Evolutionary conservation across 1,140 invertebrate species (phyloP), one percentile per base, ranked within the genome.

Genomic region (Leptestheria dahalacensis): DNA sequence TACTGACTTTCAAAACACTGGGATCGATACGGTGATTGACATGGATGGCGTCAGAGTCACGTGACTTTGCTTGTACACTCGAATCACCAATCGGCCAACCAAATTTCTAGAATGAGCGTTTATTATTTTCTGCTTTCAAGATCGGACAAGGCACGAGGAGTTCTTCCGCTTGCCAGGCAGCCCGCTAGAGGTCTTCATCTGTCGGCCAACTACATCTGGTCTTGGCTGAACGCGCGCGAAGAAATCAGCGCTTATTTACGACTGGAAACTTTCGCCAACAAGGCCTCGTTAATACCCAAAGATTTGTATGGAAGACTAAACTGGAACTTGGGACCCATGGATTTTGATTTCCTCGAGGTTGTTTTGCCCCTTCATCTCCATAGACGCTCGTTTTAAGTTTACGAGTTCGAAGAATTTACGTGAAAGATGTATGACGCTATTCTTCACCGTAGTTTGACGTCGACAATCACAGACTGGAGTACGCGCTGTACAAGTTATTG

Each of bases 181-280:
- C 26, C 33, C 24, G 33, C 26, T 20, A 6, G 29, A n/a, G 53
- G 53, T 15, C 53, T 20, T 15, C 33, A 41, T 15, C 15, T 41
- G 33, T 55, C 53, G 15, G 53, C 53, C n/a, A 55, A 55, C 33
- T 55, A 55, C 26, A 55, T 55, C n/a, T 55, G 53, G 53, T 55
- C 53, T 4, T 55, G 33, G 25, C 25, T 29, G 24, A 29, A 55
- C 20, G 21, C 20, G 12, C 23, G 26, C 3, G 25, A 33, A 4
- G 25, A 29, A 4, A 2, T 55, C 20, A 28, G 26, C 24, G 21
- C 26, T 18, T 55, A 55, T 33, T 33, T 55, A 15, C 6, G 53
- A 1, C 3, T 55, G 26, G 53, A 55, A 25, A 55, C 53, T 26
- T 55, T 55, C 26, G 53, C 53, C 12, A 55, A 55, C 28, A 55